Evolutionary conservation across 2,797 vertebrate species (phyloP).

Genomic region (Carapus acus): DNA sequence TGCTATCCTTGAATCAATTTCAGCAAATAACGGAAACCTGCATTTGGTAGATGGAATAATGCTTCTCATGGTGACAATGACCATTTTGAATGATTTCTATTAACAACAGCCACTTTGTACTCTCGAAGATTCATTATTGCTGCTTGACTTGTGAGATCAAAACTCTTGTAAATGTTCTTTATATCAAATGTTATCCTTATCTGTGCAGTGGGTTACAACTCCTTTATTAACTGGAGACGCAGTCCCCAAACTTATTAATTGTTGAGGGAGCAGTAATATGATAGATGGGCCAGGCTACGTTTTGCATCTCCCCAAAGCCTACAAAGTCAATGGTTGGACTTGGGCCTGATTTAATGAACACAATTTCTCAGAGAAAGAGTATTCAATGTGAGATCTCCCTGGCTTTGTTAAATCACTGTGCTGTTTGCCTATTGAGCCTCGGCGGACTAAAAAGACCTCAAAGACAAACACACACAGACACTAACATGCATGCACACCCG

Average conservation of each 20-base stretch:
- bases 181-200: slow-evolving; percentile 24
- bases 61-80: background rate
- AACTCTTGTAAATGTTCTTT: slow-evolving; percentile 8
- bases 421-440: slow-evolving; percentile 60
- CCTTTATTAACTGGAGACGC: slow-evolving; percentile 22
- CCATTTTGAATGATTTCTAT: background rate
- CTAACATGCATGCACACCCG: slow-evolving; percentile 8
- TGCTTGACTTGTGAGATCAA: slow-evolving; percentile 10
- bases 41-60: slow-evolving; percentile 20
- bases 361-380: slow-evolving; percentile 47
- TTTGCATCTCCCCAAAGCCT: slow-evolving; percentile 48
- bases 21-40: slow-evolving; percentile 23
- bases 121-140: background rate
- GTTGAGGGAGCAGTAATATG: slow-evolving; percentile 28
- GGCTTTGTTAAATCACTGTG: slow-evolving; percentile 52
- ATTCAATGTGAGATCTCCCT: slow-evolving; percentile 44
- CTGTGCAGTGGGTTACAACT: slow-evolving; percentile 11
- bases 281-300: slow-evolving; percentile 44
- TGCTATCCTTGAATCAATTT: slow-evolving; percentile 23
- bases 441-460: slow-evolving; percentile 39
- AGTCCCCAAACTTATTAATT: slow-evolving; percentile 29
- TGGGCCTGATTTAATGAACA: slow-evolving; percentile 63
- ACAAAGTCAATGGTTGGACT: slow-evolving; percentile 59
- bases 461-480: slow-evolving; percentile 24
- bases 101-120: background rate